phyloP scores from a whole-genome alignment of 2,797 vertebrate species.

The Stomatorhinus walkeri region DNA sequence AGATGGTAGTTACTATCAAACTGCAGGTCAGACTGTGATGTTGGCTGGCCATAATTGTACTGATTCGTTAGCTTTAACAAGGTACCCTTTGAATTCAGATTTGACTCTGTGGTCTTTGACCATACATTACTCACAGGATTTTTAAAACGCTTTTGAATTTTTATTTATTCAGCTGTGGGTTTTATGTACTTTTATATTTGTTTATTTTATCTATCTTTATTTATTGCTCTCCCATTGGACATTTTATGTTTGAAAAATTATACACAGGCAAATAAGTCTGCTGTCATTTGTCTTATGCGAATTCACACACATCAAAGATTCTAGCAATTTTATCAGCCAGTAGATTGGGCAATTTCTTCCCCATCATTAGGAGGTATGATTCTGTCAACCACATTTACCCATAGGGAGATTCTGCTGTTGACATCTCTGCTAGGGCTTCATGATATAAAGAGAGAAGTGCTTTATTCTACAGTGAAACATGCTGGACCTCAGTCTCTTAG shows the following conservation, averaged over 20 bases:
- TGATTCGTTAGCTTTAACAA: neutral
- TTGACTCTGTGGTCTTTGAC: neutral
- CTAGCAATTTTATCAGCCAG: neutral
- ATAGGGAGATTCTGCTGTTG: neutral
- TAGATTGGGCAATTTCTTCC: neutral
- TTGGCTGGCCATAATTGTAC: neutral
- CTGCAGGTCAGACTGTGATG: neutral
- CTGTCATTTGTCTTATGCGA: neutral
- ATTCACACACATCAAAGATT: neutral
- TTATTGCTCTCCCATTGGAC: neutral
- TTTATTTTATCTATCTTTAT: neutral
- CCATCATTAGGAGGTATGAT: neutral
- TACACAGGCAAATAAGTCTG: neutral
- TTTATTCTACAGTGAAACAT: neutral
- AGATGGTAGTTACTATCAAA: neutral
- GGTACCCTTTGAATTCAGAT: neutral
- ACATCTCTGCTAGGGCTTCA: neutral
- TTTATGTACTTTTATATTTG: neutral
- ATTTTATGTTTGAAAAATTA: neutral
- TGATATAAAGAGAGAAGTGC: neutral
- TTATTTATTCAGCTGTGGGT: neutral
- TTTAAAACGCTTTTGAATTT: neutral
- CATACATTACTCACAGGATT: neutral
- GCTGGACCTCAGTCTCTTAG: neutral
- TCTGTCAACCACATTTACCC: neutral